Percentiles rank a stretch among this genome's conserved stretches.
These are phyloP conservation scores for Adelges cooleyi DNA, from an alignment of 1,140 invertebrate species.

Conservation along the genomic window DNA sequence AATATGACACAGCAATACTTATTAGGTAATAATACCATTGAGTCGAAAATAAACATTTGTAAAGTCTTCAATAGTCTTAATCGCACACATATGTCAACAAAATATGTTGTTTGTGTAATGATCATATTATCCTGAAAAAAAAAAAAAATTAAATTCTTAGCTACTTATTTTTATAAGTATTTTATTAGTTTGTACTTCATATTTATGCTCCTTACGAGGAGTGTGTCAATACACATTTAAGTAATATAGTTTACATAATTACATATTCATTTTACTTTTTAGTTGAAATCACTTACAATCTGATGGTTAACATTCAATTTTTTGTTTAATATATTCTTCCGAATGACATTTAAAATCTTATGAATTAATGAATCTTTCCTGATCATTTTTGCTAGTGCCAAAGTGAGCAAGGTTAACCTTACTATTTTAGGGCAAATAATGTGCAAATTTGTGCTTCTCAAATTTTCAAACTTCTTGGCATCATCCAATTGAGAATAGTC, in stretches of 20 bases:
- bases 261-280: too few species aligned
- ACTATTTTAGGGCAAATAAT: constrained; percentile 1
- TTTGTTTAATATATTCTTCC: neutral
- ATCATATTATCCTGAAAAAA: constrained; percentile 9
- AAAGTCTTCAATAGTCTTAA: constrained; percentile 5
- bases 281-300: neutral
- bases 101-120: neutral
- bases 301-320: neutral
- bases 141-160: too few species aligned
- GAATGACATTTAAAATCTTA: neutral
- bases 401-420: neutral
- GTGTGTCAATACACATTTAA: too few species aligned
- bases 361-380: constrained; percentile 2
- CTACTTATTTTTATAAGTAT: too few species aligned
- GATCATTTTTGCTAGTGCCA: constrained; percentile 17
- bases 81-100: constrained; percentile 11
- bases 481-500: neutral
- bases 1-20: constrained; percentile 21
- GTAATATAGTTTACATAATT: too few species aligned
- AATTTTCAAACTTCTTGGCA: neutral
- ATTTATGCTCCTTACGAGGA: too few species aligned
- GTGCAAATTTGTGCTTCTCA: neutral
- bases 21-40: constrained; percentile 10
- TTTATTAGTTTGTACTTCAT: too few species aligned
- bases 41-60: constrained; percentile 18